A percentile compares a stretch with the other conserved stretches of the same genome.
These are phyloP conservation scores for Ploceus nigricollis DNA, from an alignment of 2,113 vertebrate species.

Conservation along the genomic window DNA sequence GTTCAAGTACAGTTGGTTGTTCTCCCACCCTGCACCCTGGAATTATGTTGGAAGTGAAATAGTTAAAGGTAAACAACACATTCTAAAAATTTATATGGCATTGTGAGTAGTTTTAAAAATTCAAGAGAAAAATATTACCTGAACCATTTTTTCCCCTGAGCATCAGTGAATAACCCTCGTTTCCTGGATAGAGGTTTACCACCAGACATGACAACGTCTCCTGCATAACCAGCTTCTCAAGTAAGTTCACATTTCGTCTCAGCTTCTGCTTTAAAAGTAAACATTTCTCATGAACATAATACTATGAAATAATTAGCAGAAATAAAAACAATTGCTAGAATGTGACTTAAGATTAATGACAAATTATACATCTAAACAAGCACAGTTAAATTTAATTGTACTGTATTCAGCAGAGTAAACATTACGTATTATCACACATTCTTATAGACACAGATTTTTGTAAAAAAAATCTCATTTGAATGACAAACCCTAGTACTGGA, in stretches of 20 bases:
- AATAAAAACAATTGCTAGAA: not conserved
- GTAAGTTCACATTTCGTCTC: constrained; percentile 97
- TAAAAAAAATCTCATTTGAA: not conserved
- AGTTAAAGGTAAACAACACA: not conserved
- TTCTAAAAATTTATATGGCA: not conserved
- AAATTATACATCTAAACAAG: not conserved
- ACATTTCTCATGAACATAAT: constrained; percentile 64
- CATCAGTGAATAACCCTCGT: constrained; percentile 98
- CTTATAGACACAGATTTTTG: not conserved
- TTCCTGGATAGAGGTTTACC: constrained; percentile 96
- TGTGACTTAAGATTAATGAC: not conserved
- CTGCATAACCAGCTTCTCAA: constrained; percentile 97
- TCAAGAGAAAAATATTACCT: constrained; percentile 72
- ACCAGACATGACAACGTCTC: constrained; percentile 94
- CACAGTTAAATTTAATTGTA: not conserved
- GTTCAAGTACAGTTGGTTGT: not conserved
- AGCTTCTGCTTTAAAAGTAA: constrained; percentile 88
- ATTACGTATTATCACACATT: not conserved
- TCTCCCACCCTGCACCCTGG: accelerated
- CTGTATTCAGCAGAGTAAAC: not conserved
- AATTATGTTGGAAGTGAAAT: not conserved
- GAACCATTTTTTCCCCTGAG: constrained; percentile 99
- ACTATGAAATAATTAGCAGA: not conserved
- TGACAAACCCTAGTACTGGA: not conserved
- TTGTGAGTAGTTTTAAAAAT: not conserved